A percentile compares a stretch with the other conserved stretches of the same genome.
Conservation (phyloP, 2,888 invertebrate genomes). For the Desoria tigrina region DNA sequence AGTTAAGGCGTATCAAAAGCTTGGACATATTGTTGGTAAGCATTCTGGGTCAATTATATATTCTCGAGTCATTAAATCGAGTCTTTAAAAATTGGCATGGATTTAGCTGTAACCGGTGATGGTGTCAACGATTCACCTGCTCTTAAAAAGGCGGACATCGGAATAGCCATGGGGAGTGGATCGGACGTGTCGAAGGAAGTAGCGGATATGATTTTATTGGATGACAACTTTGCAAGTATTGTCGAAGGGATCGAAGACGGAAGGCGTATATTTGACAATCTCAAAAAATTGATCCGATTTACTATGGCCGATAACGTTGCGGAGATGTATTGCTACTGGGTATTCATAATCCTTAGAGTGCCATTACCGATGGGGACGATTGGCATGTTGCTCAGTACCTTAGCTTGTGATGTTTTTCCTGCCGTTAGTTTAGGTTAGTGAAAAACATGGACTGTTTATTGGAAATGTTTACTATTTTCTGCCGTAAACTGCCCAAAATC, state of each 20-base stretch:
- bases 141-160: constrained; percentile 26
- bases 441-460: neutral
- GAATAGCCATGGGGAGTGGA: constrained; percentile 21
- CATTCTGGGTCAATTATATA: neutral
- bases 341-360: constrained; percentile 30
- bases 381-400: constrained; percentile 27
- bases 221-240: constrained; percentile 14
- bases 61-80: no score
- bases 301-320: constrained; percentile 37
- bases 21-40: constrained; percentile 15
- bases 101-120: constrained; percentile 19
- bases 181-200: constrained; percentile 12
- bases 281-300: constrained; percentile 30
- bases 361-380: constrained; percentile 31
- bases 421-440: constrained; percentile 2
- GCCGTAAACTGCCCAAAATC: neutral
- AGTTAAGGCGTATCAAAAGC: constrained; percentile 7
- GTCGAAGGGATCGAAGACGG: constrained; percentile 6
- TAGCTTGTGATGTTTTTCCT: constrained; percentile 14
- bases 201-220: constrained; percentile 9
- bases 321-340: constrained; percentile 39
- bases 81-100: neutral
- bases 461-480: no score
- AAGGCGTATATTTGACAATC: constrained; percentile 8
- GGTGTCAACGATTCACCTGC: constrained; percentile 28